Evolutionary conservation across 2,797 vertebrate species (phyloP).

Genomic region (Acomys russatus): DNA sequence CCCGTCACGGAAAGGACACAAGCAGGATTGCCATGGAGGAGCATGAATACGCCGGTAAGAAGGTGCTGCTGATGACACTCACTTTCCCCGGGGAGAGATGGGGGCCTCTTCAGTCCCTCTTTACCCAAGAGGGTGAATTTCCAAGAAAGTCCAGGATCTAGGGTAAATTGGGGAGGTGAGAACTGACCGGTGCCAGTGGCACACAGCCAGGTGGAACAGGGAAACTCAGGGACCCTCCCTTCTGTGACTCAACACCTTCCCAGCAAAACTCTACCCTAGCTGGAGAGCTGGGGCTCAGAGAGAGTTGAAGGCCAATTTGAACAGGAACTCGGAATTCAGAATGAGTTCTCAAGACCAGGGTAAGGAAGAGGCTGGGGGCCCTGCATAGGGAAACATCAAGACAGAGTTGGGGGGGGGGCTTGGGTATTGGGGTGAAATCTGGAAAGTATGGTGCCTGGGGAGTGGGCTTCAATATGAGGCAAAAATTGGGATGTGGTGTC

Average conservation of each 20-base stretch:
- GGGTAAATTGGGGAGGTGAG: not conserved
- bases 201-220: constrained; percentile 10
- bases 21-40: constrained; percentile 64
- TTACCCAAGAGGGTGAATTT: not conserved
- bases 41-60: constrained; percentile 46
- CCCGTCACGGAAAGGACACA: not conserved
- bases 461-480: not conserved
- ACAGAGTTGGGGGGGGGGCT: not conserved
- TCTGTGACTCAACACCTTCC: constrained; percentile 52
- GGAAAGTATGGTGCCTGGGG: not conserved
- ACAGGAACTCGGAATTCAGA: not conserved
- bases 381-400: not conserved
- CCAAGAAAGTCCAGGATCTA: not conserved
- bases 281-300: not conserved
- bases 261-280: not conserved
- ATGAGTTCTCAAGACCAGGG: constrained; percentile 61
- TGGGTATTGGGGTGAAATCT: not conserved
- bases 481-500: not conserved
- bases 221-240: constrained; percentile 29
- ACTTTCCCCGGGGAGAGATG: not conserved
- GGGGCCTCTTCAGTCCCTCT: not conserved
- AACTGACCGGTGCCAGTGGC: not conserved
- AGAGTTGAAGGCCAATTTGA: not conserved
- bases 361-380: not conserved
- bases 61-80: not conserved